These are phyloP conservation scores for Pantala flavescens DNA, from an alignment of 1,140 invertebrate genomes.

Conservation along the genomic window DNA sequence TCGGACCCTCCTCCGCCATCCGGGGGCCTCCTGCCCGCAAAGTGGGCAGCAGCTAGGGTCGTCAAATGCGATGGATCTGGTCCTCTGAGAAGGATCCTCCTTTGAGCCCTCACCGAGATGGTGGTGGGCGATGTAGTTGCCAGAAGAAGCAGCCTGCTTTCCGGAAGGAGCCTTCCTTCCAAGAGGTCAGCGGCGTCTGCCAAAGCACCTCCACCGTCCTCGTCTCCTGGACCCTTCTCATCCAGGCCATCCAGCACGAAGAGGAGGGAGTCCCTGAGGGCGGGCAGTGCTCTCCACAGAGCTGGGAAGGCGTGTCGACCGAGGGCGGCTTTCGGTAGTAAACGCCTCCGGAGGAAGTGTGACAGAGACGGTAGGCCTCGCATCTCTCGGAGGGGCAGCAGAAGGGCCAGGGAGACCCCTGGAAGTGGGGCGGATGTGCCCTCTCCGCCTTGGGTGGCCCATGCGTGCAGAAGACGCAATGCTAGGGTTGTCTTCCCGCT, in stretches of 20 bases:
- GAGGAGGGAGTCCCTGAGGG: constrained; percentile 35
- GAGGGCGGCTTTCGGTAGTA: constrained; percentile 35
- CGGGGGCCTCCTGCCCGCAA: constrained; percentile 37
- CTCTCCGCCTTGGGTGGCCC: constrained; percentile 36
- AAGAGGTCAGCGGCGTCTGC: constrained; percentile 40
- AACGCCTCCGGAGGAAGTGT: constrained; percentile 38
- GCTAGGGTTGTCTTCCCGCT: constrained; percentile 41
- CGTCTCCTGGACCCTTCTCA: constrained; percentile 22
- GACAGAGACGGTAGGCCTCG: constrained; percentile 32
- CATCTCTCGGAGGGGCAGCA: constrained; percentile 42
- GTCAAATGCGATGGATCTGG: constrained; percentile 43
- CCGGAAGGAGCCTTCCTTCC: constrained; percentile 43
- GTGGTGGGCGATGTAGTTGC: neutral
- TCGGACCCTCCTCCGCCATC: constrained; percentile 31
- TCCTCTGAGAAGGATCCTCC: constrained; percentile 39
- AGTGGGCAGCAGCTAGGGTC: constrained; percentile 37
- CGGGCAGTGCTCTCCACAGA: constrained; percentile 29
- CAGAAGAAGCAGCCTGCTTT: constrained; percentile 36
- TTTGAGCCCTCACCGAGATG: constrained; percentile 27
- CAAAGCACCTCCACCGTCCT: constrained; percentile 32
- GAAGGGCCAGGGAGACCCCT: constrained; percentile 35
- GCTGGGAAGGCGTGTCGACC: constrained; percentile 27
- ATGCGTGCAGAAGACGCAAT: constrained; percentile 41
- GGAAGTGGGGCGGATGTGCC: constrained; percentile 22
- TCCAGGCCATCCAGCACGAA: constrained; percentile 45